Percentiles rank a stretch among this genome's conserved stretches.
phyloP scores from a whole-genome alignment of 1,140 invertebrate genomes.

The Diachasma alloeum region DNA sequence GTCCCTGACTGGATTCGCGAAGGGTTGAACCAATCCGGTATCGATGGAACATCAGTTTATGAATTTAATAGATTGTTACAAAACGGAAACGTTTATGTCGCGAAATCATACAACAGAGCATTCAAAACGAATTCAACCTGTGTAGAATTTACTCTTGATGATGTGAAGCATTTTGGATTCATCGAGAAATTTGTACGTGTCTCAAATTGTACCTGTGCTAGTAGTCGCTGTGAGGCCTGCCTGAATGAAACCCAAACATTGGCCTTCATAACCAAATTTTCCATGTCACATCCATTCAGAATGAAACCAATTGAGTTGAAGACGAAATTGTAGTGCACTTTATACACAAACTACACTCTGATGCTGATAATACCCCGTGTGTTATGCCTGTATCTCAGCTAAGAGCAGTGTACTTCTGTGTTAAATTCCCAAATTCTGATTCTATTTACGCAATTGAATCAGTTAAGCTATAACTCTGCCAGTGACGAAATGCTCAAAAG shows the following conservation, averaged over 20 bases:
- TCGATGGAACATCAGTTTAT: background rate
- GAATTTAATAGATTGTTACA: background rate
- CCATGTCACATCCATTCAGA: background rate
- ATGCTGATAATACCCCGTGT: background rate
- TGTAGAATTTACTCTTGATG: background rate
- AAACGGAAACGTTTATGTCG: background rate
- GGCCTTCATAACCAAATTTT: background rate
- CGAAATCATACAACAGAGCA: background rate
- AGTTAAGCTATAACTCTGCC: background rate
- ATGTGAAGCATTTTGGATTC: background rate
- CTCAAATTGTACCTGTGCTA: background rate
- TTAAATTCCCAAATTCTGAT: background rate
- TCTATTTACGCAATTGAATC: background rate
- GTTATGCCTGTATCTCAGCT: background rate
- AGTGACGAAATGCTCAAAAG: background rate
- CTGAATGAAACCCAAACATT: background rate
- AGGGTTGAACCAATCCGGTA: background rate
- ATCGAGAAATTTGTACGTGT: background rate
- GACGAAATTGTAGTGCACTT: background rate
- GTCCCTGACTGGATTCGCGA: background rate
- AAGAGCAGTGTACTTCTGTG: background rate
- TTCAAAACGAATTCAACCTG: too few relatives aligned
- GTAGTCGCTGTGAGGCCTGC: background rate
- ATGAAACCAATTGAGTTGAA: background rate
- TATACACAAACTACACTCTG: background rate